Conservation (phyloP, 2,797 vertebrate genomes). For the Momotus momota region DNA sequence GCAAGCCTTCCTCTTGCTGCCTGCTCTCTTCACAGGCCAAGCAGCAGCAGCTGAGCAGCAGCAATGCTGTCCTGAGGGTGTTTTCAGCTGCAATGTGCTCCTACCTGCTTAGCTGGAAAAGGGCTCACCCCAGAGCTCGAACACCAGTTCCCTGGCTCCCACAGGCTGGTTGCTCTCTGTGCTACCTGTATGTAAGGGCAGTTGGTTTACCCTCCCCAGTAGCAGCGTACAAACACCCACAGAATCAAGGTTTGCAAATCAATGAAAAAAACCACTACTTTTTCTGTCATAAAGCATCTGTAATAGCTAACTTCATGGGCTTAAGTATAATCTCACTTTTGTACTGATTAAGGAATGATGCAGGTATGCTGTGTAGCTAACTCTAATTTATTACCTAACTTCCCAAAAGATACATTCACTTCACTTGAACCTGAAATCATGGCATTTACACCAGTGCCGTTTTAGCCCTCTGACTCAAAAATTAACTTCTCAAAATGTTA, state of each 20-base stretch:
- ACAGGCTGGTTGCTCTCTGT: fast-evolving
- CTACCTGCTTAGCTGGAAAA: not conserved
- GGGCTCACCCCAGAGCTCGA: not conserved
- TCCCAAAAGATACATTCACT: not conserved
- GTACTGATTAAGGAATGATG: not conserved
- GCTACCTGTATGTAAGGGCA: fast-evolving
- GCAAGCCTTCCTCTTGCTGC: not conserved
- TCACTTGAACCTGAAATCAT: not conserved
- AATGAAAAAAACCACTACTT: not conserved
- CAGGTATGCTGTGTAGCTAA: not conserved
- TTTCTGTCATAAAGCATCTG: not conserved
- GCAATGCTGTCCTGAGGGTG: not conserved
- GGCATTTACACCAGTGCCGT: not conserved
- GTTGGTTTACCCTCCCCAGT: not conserved
- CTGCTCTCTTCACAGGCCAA: not conserved
- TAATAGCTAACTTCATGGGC: not conserved
- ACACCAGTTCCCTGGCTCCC: fast-evolving
- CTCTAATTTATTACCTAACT: not conserved
- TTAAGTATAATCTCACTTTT: not conserved
- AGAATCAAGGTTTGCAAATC: not conserved
- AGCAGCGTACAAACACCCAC: not conserved
- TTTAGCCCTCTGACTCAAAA: not conserved
- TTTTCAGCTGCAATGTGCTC: not conserved
- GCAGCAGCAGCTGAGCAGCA: not conserved
- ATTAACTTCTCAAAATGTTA: not conserved